phyloP scores from a whole-genome alignment of 2,797 vertebrate species.

The Sebastes kiyomatsui region DNA sequence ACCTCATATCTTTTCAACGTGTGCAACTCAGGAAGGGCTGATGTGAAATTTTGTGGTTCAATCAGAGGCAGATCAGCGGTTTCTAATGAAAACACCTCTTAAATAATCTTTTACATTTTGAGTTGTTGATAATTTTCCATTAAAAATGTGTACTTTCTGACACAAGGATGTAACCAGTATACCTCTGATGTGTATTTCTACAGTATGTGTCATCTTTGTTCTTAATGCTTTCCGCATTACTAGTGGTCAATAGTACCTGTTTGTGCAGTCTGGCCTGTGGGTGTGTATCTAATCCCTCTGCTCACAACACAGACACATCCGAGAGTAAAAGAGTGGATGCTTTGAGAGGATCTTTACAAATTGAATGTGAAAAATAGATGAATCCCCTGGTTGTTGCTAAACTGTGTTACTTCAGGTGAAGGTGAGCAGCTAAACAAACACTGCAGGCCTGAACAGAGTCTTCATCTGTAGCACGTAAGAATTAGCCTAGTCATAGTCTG shows the following conservation, averaged over 20 bases:
- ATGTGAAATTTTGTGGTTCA: background rate
- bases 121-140: background rate
- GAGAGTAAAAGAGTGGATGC: background rate
- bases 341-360: background rate
- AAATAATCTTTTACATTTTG: background rate
- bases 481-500: slow-evolving; percentile 15
- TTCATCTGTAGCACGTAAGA: background rate
- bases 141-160: background rate
- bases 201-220: background rate
- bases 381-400: background rate
- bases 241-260: background rate
- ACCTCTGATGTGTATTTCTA: background rate
- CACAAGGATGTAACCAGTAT: background rate
- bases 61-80: background rate
- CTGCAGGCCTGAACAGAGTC: slow-evolving; percentile 7
- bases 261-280: background rate
- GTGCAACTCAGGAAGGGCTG: background rate
- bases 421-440: slow-evolving; percentile 25
- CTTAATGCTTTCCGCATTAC: background rate
- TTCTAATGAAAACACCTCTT: background rate
- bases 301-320: background rate
- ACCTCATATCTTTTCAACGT: background rate
- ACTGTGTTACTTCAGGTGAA: slow-evolving; percentile 1
- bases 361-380: slow-evolving; percentile 3
- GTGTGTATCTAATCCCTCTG: background rate